Base-by-base conservation (phyloP, 2,888 invertebrate genomes). In the Phanerotoma sp. region DNA sequence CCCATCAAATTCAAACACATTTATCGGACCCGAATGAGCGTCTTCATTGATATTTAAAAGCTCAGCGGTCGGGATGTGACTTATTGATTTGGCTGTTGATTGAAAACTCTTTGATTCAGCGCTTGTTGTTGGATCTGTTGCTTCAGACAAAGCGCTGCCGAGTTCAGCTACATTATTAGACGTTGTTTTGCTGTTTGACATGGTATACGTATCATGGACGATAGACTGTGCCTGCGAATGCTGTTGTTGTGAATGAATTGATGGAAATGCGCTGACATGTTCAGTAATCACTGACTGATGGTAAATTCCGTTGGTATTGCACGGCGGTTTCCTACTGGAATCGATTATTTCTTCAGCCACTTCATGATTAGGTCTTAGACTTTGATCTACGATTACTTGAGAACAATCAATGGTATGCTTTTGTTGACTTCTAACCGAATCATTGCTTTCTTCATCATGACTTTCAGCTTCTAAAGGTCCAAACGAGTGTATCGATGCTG, bases 1-100 rank as follows among this genome's bases (percentile, higher is more conserved):
- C 37, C 81, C 81, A 56, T 82, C 82, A 66, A 82, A 79, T 62
- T 80, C 81, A 54, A 81, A 78, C 51, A 81, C 78, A 64, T 80
- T 80, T 56, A 77, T 73, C 28, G 77, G 74, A 16, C 76, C 75
- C 32, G 75, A 72, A 49, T 77, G 76, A 32, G 77, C 75, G 55
- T 77, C 75, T 54, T 76, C 76, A 50, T 72, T 76, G 41, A 77
- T 74, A 59, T 75, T 76, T 37, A 77, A 63, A 25, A 77, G 59
- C 56, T 77, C 77, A 28, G 72, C 65, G 13, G 73, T 66, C 37
- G 74, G 73, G 56, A 74, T 73, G 37, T 73, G 73, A 51, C 68
- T 61, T 51, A 67, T 62, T 3, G 68, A 62, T 54, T 77, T 75
- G 22, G 54, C 49, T 25, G 25, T 49, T 3, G 62, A 60, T 13